Percentiles rank a stretch among this genome's conserved stretches.
Evolutionary conservation across 2,797 vertebrate genomes (phyloP).

Genomic region (Graptemys geographica): DNA sequence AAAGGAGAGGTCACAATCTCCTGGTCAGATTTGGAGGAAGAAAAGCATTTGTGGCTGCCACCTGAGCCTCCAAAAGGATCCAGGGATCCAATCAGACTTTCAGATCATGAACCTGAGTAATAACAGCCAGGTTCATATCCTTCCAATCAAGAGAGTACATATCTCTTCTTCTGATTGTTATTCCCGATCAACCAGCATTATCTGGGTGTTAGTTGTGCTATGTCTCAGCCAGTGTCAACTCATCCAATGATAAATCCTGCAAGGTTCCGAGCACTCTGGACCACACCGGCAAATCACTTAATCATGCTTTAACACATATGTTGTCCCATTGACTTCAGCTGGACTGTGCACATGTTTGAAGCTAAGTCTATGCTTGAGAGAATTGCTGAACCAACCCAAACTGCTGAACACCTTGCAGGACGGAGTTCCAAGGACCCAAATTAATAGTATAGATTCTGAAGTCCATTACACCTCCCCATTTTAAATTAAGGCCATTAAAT

Average conservation of each 20-base stretch:
- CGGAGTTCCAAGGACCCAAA: not conserved
- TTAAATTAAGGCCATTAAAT: not conserved
- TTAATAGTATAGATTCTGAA: not conserved
- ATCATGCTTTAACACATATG: not conserved
- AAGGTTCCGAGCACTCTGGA: not conserved
- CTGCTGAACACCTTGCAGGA: not conserved
- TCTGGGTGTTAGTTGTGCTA: not conserved
- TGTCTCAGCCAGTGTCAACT: not conserved
- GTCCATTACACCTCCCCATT: not conserved
- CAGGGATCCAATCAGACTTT: not conserved
- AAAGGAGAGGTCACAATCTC: not conserved
- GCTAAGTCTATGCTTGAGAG: not conserved
- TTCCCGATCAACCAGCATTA: not conserved
- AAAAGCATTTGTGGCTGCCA: not conserved
- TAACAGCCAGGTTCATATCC: not conserved
- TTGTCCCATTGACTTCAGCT: not conserved
- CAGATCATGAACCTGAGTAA: not conserved
- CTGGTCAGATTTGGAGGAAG: not conserved
- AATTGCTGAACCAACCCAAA: not conserved
- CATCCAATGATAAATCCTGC: not conserved
- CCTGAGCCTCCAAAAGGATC: not conserved
- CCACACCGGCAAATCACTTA: slow-evolving; percentile 6
- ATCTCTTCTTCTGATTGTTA: not conserved
- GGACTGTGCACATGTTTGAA: not conserved
- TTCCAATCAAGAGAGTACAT: not conserved